Conservation (phyloP, 2,888 invertebrate genomes). For the Habroteleia sp. region DNA sequence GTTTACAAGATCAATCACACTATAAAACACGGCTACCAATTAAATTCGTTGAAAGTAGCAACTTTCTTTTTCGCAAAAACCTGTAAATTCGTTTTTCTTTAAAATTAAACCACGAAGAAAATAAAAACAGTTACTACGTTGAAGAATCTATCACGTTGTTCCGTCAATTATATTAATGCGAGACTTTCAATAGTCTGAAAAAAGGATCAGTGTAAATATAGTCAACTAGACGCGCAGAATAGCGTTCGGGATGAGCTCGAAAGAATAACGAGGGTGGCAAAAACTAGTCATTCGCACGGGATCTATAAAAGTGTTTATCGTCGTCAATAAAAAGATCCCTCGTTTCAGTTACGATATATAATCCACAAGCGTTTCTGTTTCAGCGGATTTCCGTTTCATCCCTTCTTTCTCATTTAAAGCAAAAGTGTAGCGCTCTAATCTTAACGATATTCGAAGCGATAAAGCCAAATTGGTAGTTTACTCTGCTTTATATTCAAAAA, state of each 20-base stretch:
- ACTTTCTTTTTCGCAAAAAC: too few relatives aligned
- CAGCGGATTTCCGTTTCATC: conserved; percentile 56
- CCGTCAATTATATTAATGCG: conserved; percentile 12
- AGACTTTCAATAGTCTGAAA: conserved; percentile 16
- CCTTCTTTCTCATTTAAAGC: conserved; percentile 54
- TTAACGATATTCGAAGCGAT: conserved; percentile 74
- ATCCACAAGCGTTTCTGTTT: conserved; percentile 60
- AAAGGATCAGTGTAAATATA: conserved; percentile 29
- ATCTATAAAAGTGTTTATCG: conserved; percentile 80
- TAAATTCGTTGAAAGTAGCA: too few relatives aligned
- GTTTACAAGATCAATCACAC: too few relatives aligned
- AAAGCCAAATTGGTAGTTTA: conserved; percentile 68
- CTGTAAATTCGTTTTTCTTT: too few relatives aligned
- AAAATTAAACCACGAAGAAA: too few relatives aligned
- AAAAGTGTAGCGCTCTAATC: conserved; percentile 71
- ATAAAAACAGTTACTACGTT: background rate
- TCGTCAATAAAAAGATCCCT: conserved; percentile 76
- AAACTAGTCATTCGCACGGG: conserved; percentile 78
- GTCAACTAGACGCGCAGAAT: conserved; percentile 60
- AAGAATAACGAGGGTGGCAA: conserved; percentile 70
- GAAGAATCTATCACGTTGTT: conserved; percentile 8
- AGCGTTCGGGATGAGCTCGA: conserved; percentile 30
- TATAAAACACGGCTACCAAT: too few relatives aligned
- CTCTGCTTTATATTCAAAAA: conserved; percentile 30
- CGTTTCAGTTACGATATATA: conserved; percentile 59